phyloP scores from a whole-genome alignment of 2,888 invertebrate species.

The Yponomeuta cagnagella region DNA sequence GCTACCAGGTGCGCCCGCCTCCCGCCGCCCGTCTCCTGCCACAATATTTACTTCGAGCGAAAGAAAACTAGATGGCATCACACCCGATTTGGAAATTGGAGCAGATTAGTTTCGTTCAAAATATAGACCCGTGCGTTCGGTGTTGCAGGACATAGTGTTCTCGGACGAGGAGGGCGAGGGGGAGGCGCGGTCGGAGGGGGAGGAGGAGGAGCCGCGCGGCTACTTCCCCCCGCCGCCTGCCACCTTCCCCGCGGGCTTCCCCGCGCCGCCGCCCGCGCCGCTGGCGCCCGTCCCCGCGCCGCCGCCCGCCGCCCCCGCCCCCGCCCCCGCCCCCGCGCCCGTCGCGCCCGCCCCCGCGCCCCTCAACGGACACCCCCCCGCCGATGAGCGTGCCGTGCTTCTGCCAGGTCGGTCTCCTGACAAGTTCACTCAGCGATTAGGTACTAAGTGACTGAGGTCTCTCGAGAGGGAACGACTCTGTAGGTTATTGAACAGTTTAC shows the following conservation, averaged over 20 bases:
- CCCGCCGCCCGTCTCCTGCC: too few species aligned
- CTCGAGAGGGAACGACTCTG: too few species aligned
- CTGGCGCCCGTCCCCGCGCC: conserved; percentile 34
- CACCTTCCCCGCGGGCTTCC: conserved; percentile 38
- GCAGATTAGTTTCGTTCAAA: too few species aligned
- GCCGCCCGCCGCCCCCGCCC: conserved; percentile 19
- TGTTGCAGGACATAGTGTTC: conserved; percentile 71
- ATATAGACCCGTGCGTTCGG: too few species aligned
- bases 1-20: conserved; percentile 87
- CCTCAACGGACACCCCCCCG: conserved; percentile 36
- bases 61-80: too few species aligned
- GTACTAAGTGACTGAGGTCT: too few species aligned
- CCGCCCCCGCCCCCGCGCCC: background rate
- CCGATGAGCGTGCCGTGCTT: background rate
- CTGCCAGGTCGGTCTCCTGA: background rate
- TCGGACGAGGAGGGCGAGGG: conserved; percentile 73
- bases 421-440: too few species aligned
- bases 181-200: conserved; percentile 78
- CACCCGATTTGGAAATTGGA: too few species aligned
- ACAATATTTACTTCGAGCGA: too few species aligned
- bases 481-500: too few species aligned
- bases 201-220: conserved; percentile 74
- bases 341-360: conserved; percentile 22
- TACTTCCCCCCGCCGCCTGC: conserved; percentile 49
- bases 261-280: conserved; percentile 37